phyloP scores from a whole-genome alignment of 2,888 invertebrate species.

The Leucophenga montana region DNA sequence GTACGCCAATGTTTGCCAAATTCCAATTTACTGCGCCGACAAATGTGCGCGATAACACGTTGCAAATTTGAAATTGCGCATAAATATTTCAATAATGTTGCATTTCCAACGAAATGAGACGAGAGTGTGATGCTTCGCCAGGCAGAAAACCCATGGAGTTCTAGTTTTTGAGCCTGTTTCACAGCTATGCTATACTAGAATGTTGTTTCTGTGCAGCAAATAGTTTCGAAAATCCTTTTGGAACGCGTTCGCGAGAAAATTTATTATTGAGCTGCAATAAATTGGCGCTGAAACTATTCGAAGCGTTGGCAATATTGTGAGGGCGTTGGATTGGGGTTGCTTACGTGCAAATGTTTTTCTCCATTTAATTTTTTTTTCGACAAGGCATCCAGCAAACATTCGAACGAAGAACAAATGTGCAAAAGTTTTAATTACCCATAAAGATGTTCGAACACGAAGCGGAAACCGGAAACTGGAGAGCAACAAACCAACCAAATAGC shows the following conservation, averaged over 20 bases:
- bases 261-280: slow-evolving; percentile 65
- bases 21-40: not conserved
- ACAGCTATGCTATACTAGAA: not conserved
- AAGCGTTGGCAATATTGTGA: not conserved
- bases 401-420: slow-evolving; percentile 53
- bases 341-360: slow-evolving; percentile 12
- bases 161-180: not conserved
- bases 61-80: slow-evolving; percentile 32
- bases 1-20: too few relatives aligned
- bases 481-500: slow-evolving; percentile 25
- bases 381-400: slow-evolving; percentile 35
- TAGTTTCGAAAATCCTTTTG: slow-evolving; percentile 49
- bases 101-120: slow-evolving; percentile 42
- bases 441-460: slow-evolving; percentile 62
- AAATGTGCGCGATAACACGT: slow-evolving; percentile 24
- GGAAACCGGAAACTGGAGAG: slow-evolving; percentile 34
- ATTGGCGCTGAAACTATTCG: slow-evolving; percentile 41
- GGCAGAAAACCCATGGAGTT: not conserved
- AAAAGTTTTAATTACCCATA: slow-evolving; percentile 71
- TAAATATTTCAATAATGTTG: slow-evolving; percentile 59
- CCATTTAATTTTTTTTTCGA: not conserved
- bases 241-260: slow-evolving; percentile 38
- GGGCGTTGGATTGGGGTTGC: slow-evolving; percentile 2
- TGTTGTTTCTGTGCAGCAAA: slow-evolving; percentile 40
- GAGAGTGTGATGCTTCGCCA: not conserved